phyloP scores from a whole-genome alignment of 2,888 invertebrate species.

The Microctonus aethiopoides region DNA sequence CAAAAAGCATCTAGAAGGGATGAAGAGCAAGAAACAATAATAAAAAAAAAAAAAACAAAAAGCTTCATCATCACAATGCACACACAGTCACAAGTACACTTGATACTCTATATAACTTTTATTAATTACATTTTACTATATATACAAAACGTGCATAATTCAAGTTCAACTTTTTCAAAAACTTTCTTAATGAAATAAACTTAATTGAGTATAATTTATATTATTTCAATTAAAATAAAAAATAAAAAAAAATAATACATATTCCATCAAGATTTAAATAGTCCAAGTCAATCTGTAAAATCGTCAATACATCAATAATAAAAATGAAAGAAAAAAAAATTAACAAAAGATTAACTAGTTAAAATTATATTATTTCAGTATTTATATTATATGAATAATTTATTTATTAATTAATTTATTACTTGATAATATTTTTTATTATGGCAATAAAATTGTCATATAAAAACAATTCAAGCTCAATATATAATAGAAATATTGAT shows the following conservation, averaged over 20 bases:
- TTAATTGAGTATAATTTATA: neutral
- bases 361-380: too few relatives aligned
- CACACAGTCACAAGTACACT: neutral
- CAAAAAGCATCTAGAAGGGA: neutral
- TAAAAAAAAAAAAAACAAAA: neutral
- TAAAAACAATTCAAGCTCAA: constrained; percentile 56
- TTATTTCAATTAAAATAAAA: neutral
- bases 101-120: neutral
- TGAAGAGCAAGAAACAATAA: neutral
- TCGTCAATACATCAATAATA: too few relatives aligned
- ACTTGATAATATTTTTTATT: too few relatives aligned
- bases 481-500: neutral
- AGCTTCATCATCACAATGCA: constrained; percentile 2
- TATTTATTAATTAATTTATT: neutral
- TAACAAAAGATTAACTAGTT: too few relatives aligned
- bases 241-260: too few relatives aligned
- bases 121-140: neutral
- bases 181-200: neutral
- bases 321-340: too few relatives aligned
- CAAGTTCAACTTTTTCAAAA: neutral
- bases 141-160: neutral
- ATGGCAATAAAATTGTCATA: constrained; percentile 49
- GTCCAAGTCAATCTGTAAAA: too few relatives aligned
- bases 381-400: neutral
- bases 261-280: too few relatives aligned